A percentile compares a stretch with the other conserved stretches of the same genome.
Conservation (phyloP, 2,113 vertebrate species). For the Xerus inauris region DNA sequence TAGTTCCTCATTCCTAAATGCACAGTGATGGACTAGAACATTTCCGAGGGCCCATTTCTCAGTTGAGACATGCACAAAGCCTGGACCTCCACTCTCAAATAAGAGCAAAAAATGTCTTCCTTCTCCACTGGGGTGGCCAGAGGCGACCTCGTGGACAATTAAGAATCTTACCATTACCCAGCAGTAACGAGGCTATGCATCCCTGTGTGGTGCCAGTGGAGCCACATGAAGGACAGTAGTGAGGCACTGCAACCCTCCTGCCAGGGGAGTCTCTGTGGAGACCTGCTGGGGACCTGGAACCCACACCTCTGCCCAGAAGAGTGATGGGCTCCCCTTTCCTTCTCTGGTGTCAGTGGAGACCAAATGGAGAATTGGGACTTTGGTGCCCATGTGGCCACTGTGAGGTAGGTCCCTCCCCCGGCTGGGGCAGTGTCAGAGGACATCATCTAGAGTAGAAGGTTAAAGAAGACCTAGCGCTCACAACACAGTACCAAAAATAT, state of each 20-base stretch:
- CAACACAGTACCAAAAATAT: background rate
- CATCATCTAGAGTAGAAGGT: background rate
- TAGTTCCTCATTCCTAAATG: background rate
- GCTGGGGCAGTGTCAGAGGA: background rate
- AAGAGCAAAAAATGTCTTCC: background rate
- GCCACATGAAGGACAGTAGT: background rate
- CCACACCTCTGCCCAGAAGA: background rate
- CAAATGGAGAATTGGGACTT: background rate
- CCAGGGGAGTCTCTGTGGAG: background rate
- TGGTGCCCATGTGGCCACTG: background rate
- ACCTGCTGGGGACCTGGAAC: background rate
- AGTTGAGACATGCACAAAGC: background rate
- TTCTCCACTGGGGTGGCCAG: background rate
- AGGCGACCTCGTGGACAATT: background rate
- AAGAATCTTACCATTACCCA: background rate
- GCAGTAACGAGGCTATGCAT: background rate
- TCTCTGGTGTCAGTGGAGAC: background rate
- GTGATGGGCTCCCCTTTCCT: too few relatives aligned
- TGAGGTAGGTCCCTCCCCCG: background rate
- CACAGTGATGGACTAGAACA: background rate
- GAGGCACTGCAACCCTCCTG: background rate
- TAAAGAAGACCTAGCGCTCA: background rate
- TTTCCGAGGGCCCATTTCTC: background rate
- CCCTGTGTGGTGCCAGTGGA: background rate
- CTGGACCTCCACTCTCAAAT: background rate